Percentiles rank a stretch among this genome's conserved stretches.
Conservation (phyloP, 2,888 invertebrate species). For the Callyntrura sp. region DNA sequence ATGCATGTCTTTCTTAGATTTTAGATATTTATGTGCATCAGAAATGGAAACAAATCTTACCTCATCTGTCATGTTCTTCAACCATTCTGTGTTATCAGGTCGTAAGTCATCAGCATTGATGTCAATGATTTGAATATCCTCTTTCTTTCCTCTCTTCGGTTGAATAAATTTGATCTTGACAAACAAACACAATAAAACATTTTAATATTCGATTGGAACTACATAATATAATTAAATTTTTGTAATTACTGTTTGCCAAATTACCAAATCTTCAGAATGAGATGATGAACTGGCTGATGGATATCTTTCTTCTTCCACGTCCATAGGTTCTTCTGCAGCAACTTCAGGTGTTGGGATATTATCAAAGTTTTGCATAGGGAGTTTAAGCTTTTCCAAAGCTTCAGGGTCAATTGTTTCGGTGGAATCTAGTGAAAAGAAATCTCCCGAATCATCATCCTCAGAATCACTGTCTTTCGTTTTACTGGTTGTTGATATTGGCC, state of each 20-base stretch:
- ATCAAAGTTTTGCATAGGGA: conserved; percentile 76
- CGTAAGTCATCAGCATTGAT: conserved; percentile 93
- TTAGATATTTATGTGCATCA: no score
- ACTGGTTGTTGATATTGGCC: neutral
- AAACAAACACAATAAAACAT: neutral
- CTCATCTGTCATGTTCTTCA: conserved; percentile 88
- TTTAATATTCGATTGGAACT: neutral
- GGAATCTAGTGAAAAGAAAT: conserved; percentile 82
- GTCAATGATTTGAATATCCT: conserved; percentile 90
- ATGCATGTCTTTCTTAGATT: no score
- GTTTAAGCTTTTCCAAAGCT: conserved; percentile 76
- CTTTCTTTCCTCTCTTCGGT: conserved; percentile 88
- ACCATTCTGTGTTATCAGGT: conserved; percentile 92
- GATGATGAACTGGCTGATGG: conserved; percentile 36
- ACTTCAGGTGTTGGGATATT: neutral
- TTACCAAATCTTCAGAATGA: conserved; percentile 62
- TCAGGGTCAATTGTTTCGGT: conserved; percentile 65
- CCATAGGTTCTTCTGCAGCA: conserved; percentile 55
- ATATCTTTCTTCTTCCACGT: conserved; percentile 62
- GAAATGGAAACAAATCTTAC: conserved; percentile 54
- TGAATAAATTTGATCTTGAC: conserved; percentile 88
- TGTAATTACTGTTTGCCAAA: no score
- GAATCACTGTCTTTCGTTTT: conserved; percentile 82
- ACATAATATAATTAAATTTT: neutral
- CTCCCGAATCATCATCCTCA: conserved; percentile 80